Evolutionary conservation across 2,888 invertebrate genomes (phyloP).

Genomic region (Lagria hirta): DNA sequence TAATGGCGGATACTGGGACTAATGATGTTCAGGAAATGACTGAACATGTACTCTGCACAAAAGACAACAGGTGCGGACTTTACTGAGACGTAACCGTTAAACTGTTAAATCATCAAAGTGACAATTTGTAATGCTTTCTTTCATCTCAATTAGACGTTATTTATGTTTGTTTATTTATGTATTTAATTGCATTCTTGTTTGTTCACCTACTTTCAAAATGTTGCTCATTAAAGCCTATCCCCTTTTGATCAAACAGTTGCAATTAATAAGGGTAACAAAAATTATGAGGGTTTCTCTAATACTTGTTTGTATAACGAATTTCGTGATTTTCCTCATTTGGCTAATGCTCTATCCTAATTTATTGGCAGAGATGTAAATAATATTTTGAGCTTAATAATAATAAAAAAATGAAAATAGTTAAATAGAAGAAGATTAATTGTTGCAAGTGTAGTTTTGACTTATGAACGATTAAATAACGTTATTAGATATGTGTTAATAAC

Average conservation of each 20-base stretch:
- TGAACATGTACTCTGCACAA: constrained; percentile 27
- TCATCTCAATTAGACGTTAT: constrained; percentile 31
- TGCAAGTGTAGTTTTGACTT: too few relatives aligned
- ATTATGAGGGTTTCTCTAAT: constrained; percentile 16
- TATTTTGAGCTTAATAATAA: too few relatives aligned
- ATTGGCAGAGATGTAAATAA: too few relatives aligned
- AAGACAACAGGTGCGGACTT: constrained; percentile 30
- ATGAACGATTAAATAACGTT: too few relatives aligned
- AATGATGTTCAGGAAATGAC: constrained; percentile 35
- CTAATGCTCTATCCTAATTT: too few relatives aligned
- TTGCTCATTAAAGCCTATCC: constrained; percentile 25
- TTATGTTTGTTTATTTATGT: constrained; percentile 23
- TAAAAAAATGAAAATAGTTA: too few relatives aligned
- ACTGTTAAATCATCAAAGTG: constrained; percentile 26
- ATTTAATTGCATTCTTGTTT: constrained; percentile 27
- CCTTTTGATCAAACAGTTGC: constrained; percentile 23
- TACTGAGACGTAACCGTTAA: constrained; percentile 20
- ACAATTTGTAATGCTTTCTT: constrained; percentile 28
- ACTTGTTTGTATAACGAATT: constrained; percentile 18
- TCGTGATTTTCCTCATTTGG: too few relatives aligned
- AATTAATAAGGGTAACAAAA: constrained; percentile 21
- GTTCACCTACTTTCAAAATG: constrained; percentile 15
- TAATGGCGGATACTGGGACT: constrained; percentile 34
- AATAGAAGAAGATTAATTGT: too few relatives aligned
- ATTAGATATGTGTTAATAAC: too few relatives aligned